These are phyloP conservation scores for Orthosia incerta DNA, from an alignment of 2,888 invertebrate genomes.

Conservation along the genomic window DNA sequence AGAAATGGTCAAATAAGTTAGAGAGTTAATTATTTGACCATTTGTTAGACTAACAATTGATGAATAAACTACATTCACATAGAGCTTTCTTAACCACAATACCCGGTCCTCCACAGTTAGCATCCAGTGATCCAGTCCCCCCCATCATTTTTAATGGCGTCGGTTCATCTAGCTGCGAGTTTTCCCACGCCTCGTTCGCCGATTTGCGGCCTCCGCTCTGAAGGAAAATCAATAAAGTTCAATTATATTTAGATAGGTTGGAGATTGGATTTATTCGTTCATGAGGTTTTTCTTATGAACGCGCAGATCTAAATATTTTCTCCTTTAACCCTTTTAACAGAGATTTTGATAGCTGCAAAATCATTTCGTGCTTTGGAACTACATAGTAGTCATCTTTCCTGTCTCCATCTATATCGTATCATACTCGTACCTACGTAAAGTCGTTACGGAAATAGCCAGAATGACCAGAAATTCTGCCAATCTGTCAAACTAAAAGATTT, in stretches of 20 bases:
- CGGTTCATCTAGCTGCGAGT: constrained; percentile 15
- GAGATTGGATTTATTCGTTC: constrained; percentile 36
- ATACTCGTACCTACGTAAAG: neutral
- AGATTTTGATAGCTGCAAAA: neutral
- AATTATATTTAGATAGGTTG: constrained; percentile 29
- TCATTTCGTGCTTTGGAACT: constrained; percentile 7
- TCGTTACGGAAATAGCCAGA: constrained; percentile 23
- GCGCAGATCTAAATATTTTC: neutral
- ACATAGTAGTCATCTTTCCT: neutral
- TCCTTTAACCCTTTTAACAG: neutral
- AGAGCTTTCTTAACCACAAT: neutral
- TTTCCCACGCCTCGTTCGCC: constrained; percentile 43
- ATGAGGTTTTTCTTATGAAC: constrained; percentile 24
- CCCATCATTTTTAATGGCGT: neutral
- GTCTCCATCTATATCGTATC: neutral
- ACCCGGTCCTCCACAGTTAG: neutral
- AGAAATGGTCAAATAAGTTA: too few relatives aligned
- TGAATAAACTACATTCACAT: too few relatives aligned
- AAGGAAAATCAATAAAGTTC: constrained; percentile 44
- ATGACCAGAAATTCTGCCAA: neutral
- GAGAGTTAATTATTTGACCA: too few relatives aligned
- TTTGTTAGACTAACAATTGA: too few relatives aligned
- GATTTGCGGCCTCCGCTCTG: constrained; percentile 21
- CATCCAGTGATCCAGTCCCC: neutral
- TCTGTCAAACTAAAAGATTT: constrained; percentile 15